phyloP scores from a whole-genome alignment of 1,140 invertebrate genomes.

The Tenebrio molitor region DNA sequence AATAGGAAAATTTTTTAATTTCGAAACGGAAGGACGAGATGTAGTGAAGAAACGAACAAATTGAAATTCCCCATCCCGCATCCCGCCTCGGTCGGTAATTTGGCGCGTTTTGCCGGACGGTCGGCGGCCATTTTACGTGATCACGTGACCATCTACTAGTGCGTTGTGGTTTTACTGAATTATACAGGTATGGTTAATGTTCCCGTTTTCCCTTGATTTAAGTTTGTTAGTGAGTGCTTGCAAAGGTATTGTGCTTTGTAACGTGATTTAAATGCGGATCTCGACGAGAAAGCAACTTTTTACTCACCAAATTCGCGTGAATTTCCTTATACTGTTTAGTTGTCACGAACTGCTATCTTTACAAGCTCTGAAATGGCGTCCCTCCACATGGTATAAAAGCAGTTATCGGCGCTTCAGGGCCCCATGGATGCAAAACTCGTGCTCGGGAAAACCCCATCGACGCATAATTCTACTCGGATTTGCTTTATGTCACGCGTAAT shows the following conservation, averaged over 20 bases:
- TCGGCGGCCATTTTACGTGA: constrained; percentile 41
- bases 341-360: constrained; percentile 55
- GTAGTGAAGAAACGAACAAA: constrained; percentile 11
- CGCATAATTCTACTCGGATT: neutral
- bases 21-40: constrained; percentile 19
- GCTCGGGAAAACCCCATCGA: neutral
- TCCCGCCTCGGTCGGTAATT: constrained; percentile 15
- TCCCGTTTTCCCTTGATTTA: constrained; percentile 41
- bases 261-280: constrained; percentile 1
- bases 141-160: constrained; percentile 53
- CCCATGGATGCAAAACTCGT: neutral
- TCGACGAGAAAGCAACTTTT: neutral
- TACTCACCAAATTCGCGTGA: neutral
- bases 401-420: neutral
- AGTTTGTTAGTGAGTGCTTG: constrained; percentile 8
- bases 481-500: neutral
- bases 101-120: constrained; percentile 34
- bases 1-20: neutral
- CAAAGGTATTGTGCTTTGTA: constrained; percentile 1
- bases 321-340: constrained; percentile 27
- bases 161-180: constrained; percentile 55
- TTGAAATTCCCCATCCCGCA: constrained; percentile 48
- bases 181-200: constrained; percentile 55
- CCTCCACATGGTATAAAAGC: constrained; percentile 64
- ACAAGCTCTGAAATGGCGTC: constrained; percentile 65